These are phyloP conservation scores for Stomatorhinus walkeri DNA, from an alignment of 2,797 vertebrate genomes.

Conservation along the genomic window DNA sequence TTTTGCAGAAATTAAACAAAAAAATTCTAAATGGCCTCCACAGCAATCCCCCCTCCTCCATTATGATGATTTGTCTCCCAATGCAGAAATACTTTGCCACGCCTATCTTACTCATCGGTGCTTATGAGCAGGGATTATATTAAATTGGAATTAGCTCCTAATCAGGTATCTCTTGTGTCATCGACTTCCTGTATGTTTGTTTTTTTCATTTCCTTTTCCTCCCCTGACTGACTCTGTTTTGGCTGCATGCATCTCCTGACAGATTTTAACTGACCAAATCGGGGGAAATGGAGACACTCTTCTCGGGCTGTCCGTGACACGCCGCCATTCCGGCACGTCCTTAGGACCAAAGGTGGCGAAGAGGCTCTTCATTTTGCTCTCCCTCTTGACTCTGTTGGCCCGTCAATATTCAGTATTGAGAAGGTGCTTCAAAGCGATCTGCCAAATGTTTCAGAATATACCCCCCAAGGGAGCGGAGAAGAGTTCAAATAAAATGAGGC, in stretches of 20 bases:
- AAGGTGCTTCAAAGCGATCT: background rate
- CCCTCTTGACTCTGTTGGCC: background rate
- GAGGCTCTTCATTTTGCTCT: background rate
- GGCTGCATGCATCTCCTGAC: background rate
- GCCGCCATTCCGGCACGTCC: background rate
- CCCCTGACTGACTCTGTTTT: background rate
- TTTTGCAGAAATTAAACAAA: background rate
- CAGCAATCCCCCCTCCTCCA: background rate
- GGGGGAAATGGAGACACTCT: background rate
- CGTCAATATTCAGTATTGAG: background rate
- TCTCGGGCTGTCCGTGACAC: background rate
- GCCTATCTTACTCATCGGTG: conserved; percentile 1
- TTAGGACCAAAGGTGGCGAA: background rate
- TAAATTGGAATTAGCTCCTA: conserved; percentile 37
- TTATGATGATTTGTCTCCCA: conserved; percentile 35
- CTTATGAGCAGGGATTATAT: conserved; percentile 29
- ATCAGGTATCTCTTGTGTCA: conserved; percentile 22
- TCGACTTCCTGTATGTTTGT: background rate
- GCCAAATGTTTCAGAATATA: background rate
- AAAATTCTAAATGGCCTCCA: background rate
- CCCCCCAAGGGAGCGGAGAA: background rate
- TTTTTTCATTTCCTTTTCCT: background rate
- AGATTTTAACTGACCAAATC: background rate
- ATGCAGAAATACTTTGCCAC: conserved; percentile 22
- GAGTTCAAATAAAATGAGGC: background rate